Base-by-base conservation (phyloP, 2,888 invertebrate genomes). In the Cerceris ruficornis region DNA sequence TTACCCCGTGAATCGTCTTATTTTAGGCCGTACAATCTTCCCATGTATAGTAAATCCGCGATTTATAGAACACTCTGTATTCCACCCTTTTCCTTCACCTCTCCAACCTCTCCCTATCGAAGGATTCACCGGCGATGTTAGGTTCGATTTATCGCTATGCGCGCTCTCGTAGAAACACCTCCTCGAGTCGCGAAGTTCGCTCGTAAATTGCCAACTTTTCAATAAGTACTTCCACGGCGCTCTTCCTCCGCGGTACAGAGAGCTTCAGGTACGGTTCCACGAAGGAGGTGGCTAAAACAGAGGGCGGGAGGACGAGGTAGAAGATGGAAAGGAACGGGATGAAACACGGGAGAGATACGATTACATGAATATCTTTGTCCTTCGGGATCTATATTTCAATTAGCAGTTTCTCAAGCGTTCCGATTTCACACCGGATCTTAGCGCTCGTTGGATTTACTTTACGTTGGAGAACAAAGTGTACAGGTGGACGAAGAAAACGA, bases 181-280 rank as follows among this genome's bases (percentile, higher is more conserved):
- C 59, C 52, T 67, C 62, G 68, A 77, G 69, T 68, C 76, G 72
- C 69, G 66, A 85, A 85, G 77, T 85, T 83, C 54, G 72, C 83
- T 80, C 85, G 80, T 85, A 85, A 85, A 85, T 85, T 81, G 85
- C 74, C 75, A 85, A 85, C 85, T 85, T 85, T 85, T 85, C 85
- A 85, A 85, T 85, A 85, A 85, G 80, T 85, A 78, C 83, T 76
- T 77, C 77, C 73, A 71, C 58, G 52, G 59, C 62, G 64, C n/a
- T 49, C 69, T 54, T 55, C 57, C 14, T 4, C 14, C 1, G 28
- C 50, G 39, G 39, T 46, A 17, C 28, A 55, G 58, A 17, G 52
- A 41, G 8, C 69, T 65, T 8, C 73, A 28, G 28, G 28, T 28
- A 70, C 49, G 68, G 69, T 72, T 50, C 71, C 69, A 60, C 49